Base-by-base conservation (phyloP, 37 sponge, comb jelly and placozoan genomes). In the Haliclona indistincta region DNA sequence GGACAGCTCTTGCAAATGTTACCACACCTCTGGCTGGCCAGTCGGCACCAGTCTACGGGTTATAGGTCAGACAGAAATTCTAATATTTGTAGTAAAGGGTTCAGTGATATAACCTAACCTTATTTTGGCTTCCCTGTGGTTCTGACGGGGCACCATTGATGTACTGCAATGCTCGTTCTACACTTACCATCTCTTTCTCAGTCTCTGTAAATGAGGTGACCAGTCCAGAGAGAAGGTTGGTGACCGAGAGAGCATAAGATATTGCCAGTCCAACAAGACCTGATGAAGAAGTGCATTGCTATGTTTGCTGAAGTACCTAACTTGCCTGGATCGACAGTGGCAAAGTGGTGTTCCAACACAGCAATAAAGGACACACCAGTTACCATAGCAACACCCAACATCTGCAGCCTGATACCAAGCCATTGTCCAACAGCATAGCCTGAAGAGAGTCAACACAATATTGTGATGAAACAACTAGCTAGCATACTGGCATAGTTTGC, bases 151-250 rank as follows among this genome's bases (percentile, higher is more conserved):
- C 72, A 30, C 82, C 83, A 22, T 54, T 74, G 42, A 90, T 95
- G 76, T 98, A 98, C 77, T 98, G 94, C 74, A 79, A 71, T 37
- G 86, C 88, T 36, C 99, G 68, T 70, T 98, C 99, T 33, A 92
- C 89, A 71, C 96, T 93, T 33, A 98, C 91, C 93, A 98, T 95
- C 76, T 93, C 81, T 79, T 95, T 98, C 76, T 98, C 99, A 32
- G 91, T 90, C 84, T 98, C 94, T 8, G 96, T 95, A 67, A 98
- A 95, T 17, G 91, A 75, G 11, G 80, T 79, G 26, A 98, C 85
- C 23, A 88, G 86, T 37, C 88, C 88, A 23, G 88, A 84, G 52
- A 98, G 80, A 13, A 81, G 79, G 51, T 71, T 81, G 68, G 94
- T 96, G 53, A 98, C 84, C 13, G 94, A 89, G 33, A 98, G 84